Conservation (phyloP, 2,888 invertebrate genomes). For the Ichneumoninae sp. region DNA sequence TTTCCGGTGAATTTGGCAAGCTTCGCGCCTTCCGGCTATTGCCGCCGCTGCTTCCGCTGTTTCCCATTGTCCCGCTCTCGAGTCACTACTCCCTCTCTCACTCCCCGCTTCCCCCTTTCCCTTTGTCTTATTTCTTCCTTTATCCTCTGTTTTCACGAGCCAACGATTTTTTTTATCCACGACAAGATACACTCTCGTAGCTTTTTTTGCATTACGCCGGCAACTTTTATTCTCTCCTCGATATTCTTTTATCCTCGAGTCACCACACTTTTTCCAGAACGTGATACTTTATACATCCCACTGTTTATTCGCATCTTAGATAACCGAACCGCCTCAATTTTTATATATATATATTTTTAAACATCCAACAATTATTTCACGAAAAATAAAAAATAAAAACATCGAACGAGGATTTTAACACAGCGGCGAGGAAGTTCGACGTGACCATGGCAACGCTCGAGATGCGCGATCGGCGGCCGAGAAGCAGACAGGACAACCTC, state of each 20-base stretch:
- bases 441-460: slow-evolving; percentile 48
- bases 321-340: neutral
- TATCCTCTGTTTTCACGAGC: slow-evolving; percentile 49
- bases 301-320: neutral
- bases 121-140: slow-evolving; percentile 21
- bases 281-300: neutral
- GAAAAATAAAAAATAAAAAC: neutral
- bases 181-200: slow-evolving; percentile 41
- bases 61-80: slow-evolving; percentile 76
- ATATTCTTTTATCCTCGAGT: slow-evolving; percentile 11
- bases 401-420: neutral
- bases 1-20: slow-evolving; percentile 92
- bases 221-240: slow-evolving; percentile 20
- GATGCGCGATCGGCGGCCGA: slow-evolving; percentile 9
- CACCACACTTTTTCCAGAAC: slow-evolving; percentile 1
- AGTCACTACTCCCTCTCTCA: slow-evolving; percentile 51
- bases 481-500: neutral
- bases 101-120: slow-evolving; percentile 15
- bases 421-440: neutral
- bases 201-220: slow-evolving; percentile 1
- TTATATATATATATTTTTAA: neutral
- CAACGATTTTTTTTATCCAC: slow-evolving; percentile 48
- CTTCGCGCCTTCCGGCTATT: slow-evolving; percentile 88
- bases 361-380: neutral
- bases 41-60: slow-evolving; percentile 83